Base-by-base conservation (phyloP, 2,888 invertebrate species). In the Gastrophysa polygoni region DNA sequence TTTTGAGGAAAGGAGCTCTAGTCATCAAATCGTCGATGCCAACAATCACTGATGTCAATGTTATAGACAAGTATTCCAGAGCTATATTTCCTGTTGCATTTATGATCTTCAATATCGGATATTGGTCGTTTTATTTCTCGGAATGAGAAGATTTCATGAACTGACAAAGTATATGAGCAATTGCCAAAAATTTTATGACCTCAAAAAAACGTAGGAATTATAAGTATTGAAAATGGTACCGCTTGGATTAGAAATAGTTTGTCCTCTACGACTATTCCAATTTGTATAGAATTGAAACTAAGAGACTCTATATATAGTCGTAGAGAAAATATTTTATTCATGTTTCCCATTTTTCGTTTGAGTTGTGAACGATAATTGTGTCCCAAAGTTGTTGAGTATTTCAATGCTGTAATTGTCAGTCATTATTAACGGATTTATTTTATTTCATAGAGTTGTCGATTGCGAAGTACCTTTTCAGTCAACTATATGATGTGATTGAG, bases 11-110 rank as follows among this genome's bases (percentile, higher is more conserved):
- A 73, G 92, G 95, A 49, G 95, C 95, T 1, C 89, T 90, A n/a
- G 93, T 91, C 29, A 82, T 95, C 72, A 91, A 91, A 77, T 89
- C 91, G n/a, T 92, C 94, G 29, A 90, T 96, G 87, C 96, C 96
- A n/a, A 93, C 91, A 83, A 96, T 98, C 71, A 92, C 96, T 75
- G 97, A 98, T 82, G 97, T 98, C 64, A 98, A 98, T 82, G 90
- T 97, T 71, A 98, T 98, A 77, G 98, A 98, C 83, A 97, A 97
- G 76, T 97, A 97, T 82, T 97, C 97, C 32, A 87, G 98, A 72
- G 90, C 98, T 75, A 87, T 97, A 68, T 98, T 98, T 81, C 98
- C 98, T 0, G 91, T 98, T 67, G 91, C 96, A 73, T 98, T 98
- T 82, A 88, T 97, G 77, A 84, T 96, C 71, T 98, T 98, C 84